Base-by-base conservation (phyloP, 2,113 vertebrate genomes). In the Odontophorus gujanensis region DNA sequence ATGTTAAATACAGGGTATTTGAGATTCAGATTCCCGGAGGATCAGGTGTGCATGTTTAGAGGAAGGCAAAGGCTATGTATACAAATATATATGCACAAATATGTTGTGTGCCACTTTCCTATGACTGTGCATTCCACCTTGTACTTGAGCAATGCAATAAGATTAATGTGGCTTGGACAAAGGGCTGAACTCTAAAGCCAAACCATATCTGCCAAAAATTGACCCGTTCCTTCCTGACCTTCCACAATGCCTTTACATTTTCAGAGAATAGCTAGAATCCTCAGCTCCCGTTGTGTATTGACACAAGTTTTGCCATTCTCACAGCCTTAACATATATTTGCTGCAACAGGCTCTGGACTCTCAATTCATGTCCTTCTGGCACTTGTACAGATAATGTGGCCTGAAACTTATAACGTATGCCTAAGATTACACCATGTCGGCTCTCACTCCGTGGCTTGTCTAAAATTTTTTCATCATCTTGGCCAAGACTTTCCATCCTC, bases 381-480 rank as follows among this genome's bases (percentile, higher is more conserved):
- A 81, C 85, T 88, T 53, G 57, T 40, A 58, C 43, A 88, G 93
- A 95, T 81, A 86, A 86, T 71, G 55, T 16, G 83, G 72, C 59
- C 92, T 88, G 62, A 94, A 94, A 73, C 28, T 66, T 77, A 86
- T 94, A 96, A 90, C 62, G 93, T 72, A 95, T 87, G 65, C 85
- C 42, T 75, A 65, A 90, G 87, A 92, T 95, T 95, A 84, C 93
- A 86, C 94, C 62, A 66, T 72, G 88, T 94, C 13, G 5, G 28
- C 90, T 85, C 69, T 94, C 77, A 93, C 57, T 92, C 85, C 20
- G 66, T 94, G 77, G 40, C 73, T 92, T 90, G 87, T 76, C 85
- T 95, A 62, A 88, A 88, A 73, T 66, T 51, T 95, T 95, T 95
- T 93, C 43, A 79, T 92, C 48, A 66, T 94, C 66, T 94, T 94